These are phyloP conservation scores for Himalopsyche anomala DNA, from an alignment of 2,888 invertebrate genomes.

Conservation along the genomic window DNA sequence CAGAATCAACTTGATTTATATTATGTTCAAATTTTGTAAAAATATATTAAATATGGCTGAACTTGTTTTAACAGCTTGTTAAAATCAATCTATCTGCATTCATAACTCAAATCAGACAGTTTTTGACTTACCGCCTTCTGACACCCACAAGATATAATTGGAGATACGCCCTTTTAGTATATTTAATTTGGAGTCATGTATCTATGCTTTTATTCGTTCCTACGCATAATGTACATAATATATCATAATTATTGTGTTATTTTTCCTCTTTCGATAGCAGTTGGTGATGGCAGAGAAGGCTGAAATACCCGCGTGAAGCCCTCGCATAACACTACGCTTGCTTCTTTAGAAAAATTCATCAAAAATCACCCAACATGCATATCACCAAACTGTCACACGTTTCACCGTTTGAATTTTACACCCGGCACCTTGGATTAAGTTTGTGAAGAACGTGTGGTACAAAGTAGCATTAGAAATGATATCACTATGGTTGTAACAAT, in stretches of 20 bases:
- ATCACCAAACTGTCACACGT: not conserved
- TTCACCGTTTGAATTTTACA: not conserved
- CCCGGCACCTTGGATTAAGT: not conserved
- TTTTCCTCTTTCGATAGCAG: conserved; percentile 34
- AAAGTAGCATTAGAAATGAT: not conserved
- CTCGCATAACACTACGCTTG: not conserved
- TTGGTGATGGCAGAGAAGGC: conserved; percentile 16
- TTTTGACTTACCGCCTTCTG: no score
- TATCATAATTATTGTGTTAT: conserved; percentile 20
- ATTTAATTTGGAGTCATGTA: no score
- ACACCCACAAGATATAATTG: no score
- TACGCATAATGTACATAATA: no score
- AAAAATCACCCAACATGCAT: conserved; percentile 8
- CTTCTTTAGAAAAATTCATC: conserved; percentile 9
- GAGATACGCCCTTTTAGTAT: no score
- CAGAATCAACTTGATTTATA: no score
- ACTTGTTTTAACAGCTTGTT: no score
- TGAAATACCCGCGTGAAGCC: conserved; percentile 19
- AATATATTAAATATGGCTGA: no score
- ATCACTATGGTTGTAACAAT: not conserved
- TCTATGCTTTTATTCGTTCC: no score
- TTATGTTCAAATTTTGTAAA: no score
- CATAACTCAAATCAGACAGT: no score
- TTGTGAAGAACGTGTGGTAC: not conserved
- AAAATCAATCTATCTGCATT: no score